These are phyloP conservation scores for Mayetiola destructor DNA, from an alignment of 2,888 invertebrate genomes.

Conservation along the genomic window DNA sequence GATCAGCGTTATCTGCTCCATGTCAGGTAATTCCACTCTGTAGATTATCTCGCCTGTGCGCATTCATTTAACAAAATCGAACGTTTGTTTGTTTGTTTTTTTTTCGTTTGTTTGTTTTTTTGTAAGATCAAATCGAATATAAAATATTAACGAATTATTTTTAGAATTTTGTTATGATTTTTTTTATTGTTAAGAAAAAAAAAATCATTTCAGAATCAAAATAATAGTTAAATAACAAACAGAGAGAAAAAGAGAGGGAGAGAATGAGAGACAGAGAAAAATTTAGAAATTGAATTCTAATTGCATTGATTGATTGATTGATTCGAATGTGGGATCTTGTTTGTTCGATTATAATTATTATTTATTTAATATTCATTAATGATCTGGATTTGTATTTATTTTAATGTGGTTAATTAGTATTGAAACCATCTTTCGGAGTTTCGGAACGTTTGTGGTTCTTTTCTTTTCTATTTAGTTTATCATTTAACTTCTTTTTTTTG, in stretches of 20 bases:
- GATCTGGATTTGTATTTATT: background rate
- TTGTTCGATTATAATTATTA: background rate
- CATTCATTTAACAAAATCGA: conserved; percentile 7
- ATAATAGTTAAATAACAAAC: too few species aligned
- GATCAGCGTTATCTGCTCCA: conserved; percentile 86
- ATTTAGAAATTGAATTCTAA: background rate
- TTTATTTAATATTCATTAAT: background rate
- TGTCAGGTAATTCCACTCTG: conserved; percentile 84
- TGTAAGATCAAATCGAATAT: background rate
- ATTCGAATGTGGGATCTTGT: background rate
- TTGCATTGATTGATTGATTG: background rate
- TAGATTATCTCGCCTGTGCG: conserved; percentile 72
- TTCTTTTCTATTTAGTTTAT: background rate
- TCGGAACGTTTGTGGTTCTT: background rate
- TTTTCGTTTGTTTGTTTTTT: background rate
- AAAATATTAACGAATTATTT: background rate
- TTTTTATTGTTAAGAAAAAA: background rate
- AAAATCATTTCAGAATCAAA: too few species aligned
- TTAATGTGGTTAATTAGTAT: too few species aligned
- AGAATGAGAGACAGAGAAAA: background rate
- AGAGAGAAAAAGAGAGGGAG: background rate
- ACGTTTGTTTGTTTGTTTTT: background rate
- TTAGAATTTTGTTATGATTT: background rate
- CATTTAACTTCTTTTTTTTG: background rate
- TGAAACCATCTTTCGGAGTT: too few species aligned